Conservation (phyloP, 1,140 invertebrate genomes). For the Piezodorus guildinii region DNA sequence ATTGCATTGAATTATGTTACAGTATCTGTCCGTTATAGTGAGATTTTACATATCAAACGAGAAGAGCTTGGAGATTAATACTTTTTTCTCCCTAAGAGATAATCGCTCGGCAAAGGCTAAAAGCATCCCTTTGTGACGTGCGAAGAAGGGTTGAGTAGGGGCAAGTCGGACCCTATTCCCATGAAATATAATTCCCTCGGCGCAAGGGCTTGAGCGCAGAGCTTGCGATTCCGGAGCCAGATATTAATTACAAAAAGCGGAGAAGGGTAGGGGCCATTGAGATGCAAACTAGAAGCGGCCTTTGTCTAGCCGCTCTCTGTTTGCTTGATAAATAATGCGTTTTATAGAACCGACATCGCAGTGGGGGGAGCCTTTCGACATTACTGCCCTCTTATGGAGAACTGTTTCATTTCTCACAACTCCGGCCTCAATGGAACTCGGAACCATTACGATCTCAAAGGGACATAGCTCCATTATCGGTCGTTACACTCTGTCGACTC, state of each 20-base stretch:
- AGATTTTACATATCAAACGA: too few species aligned
- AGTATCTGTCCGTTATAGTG: too few species aligned
- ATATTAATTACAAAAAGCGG: conserved; percentile 14
- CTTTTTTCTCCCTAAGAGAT: too few species aligned
- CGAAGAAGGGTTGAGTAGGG: background rate
- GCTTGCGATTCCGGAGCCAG: background rate
- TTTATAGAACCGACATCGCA: background rate
- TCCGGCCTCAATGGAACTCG: too few species aligned
- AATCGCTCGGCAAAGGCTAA: too few species aligned
- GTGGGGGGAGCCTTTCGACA: background rate
- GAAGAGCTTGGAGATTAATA: too few species aligned
- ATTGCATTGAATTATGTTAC: too few species aligned
- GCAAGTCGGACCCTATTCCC: background rate
- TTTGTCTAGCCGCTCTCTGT: conserved; percentile 10
- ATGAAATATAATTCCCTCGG: conserved; percentile 13
- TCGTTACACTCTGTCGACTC: too few species aligned
- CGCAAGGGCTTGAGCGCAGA: background rate
- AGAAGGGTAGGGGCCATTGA: background rate
- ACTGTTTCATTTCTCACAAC: too few species aligned
- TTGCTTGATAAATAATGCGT: conserved; percentile 15
- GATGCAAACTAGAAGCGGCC: background rate
- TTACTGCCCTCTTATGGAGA: too few species aligned
- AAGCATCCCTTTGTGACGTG: background rate
- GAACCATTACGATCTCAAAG: too few species aligned
- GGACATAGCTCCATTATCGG: too few species aligned